phyloP scores from a whole-genome alignment of 2,797 vertebrate genomes.

The Ciconia nigra region DNA sequence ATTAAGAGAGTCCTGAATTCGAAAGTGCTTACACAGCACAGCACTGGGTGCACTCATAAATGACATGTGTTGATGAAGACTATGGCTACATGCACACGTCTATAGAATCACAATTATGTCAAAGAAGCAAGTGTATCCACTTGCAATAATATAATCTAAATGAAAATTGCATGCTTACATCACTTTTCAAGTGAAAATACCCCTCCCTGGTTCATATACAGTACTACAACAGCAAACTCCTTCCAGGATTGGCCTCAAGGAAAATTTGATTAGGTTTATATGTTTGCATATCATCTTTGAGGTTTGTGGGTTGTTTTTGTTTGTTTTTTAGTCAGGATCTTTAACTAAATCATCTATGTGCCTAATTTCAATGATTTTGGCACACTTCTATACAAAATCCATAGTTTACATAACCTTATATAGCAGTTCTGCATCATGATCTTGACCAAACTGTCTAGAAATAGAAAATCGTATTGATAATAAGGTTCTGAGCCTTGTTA shows the following conservation, averaged over 20 bases:
- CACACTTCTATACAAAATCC: background rate
- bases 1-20: background rate
- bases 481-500: background rate
- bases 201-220: background rate
- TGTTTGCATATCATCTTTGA: background rate
- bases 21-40: background rate
- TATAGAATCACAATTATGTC: background rate
- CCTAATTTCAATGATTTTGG: background rate
- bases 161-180: background rate
- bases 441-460: background rate
- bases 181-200: background rate
- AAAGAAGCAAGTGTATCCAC: background rate
- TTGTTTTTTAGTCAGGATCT: background rate
- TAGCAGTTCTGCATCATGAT: background rate
- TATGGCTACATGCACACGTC: background rate
- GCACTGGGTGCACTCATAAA: background rate
- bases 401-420: background rate
- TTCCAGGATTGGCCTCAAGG: background rate
- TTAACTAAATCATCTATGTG: background rate
- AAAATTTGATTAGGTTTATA: background rate
- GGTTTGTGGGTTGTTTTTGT: background rate
- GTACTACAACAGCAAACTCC: background rate
- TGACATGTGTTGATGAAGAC: background rate
- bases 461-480: background rate
- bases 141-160: background rate